A percentile compares a stretch with the other conserved stretches of the same genome.
phyloP scores from a whole-genome alignment of 2,888 invertebrate species.

The Caradrina kadenii region DNA sequence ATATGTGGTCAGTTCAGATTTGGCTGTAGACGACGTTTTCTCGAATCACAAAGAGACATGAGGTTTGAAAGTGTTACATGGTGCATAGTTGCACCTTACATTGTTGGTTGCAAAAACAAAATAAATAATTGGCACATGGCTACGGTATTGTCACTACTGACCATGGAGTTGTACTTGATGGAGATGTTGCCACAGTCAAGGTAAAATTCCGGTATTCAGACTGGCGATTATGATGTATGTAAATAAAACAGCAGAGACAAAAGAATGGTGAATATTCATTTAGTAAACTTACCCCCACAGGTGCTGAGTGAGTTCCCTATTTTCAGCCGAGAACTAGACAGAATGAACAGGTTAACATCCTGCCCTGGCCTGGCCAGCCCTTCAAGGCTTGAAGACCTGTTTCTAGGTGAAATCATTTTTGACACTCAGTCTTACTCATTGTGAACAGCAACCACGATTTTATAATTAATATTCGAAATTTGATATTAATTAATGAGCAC shows the following conservation, averaged over 20 bases:
- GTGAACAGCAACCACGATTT: constrained; percentile 18
- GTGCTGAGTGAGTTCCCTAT: background rate
- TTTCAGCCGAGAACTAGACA: background rate
- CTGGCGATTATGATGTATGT: background rate
- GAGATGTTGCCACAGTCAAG: background rate
- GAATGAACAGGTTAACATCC: background rate
- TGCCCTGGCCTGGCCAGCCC: background rate
- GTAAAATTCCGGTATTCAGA: background rate
- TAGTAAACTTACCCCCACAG: background rate
- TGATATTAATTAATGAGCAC: constrained; percentile 53
- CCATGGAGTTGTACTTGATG: background rate
- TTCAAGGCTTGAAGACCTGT: background rate
- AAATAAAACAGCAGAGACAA: too few relatives aligned
- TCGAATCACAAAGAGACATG: constrained; percentile 5
- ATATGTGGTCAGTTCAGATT: constrained; percentile 17
- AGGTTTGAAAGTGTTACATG: background rate
- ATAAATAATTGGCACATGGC: too few relatives aligned
- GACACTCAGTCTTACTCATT: background rate
- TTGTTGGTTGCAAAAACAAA: background rate
- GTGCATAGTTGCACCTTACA: background rate
- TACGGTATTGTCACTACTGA: background rate
- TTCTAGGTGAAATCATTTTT: constrained; percentile 2
- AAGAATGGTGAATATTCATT: background rate
- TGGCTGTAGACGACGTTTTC: constrained; percentile 6
- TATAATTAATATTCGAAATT: constrained; percentile 33